Conservation (phyloP, 2,888 invertebrate genomes). For the Eumacrocentrus americanus region DNA sequence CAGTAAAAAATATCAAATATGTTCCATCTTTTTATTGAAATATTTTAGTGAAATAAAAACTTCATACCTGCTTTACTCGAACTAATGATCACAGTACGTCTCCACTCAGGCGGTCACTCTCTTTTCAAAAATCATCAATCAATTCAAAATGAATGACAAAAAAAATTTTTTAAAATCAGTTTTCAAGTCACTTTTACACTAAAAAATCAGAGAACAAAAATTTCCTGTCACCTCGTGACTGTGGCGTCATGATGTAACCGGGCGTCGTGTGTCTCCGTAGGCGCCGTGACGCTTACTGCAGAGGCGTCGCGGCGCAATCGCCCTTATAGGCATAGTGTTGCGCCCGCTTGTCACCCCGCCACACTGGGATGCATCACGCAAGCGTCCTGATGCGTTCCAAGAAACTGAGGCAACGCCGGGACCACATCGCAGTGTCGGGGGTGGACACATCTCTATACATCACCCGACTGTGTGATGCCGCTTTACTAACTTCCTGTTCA, state of each 20-base stretch:
- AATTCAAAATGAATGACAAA: neutral
- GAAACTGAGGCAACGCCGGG: no score
- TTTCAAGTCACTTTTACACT: neutral
- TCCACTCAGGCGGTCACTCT: no score
- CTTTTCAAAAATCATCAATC: no score
- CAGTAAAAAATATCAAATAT: no score
- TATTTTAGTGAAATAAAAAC: no score
- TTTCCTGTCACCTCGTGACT: constrained; percentile 4
- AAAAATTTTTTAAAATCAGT: neutral
- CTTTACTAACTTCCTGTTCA: constrained; percentile 25
- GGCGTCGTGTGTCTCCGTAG: constrained; percentile 33
- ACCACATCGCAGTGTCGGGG: no score
- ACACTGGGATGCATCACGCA: constrained; percentile 34
- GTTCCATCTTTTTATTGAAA: no score
- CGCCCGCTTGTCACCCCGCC: constrained; percentile 41
- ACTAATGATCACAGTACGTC: no score
- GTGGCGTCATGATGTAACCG: neutral
- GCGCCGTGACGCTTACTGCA: constrained; percentile 60
- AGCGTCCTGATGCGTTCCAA: constrained; percentile 33
- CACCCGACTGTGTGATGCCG: constrained; percentile 13
- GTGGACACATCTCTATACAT: constrained; percentile 1
- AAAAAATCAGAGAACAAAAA: no score
- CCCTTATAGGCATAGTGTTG: constrained; percentile 59
- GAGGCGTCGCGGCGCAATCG: constrained; percentile 58
- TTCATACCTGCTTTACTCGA: no score